A percentile compares a stretch with the other conserved stretches of the same genome.
These are phyloP conservation scores for Drosophila dunni DNA, from an alignment of 1,140 invertebrate species.

Conservation along the genomic window DNA sequence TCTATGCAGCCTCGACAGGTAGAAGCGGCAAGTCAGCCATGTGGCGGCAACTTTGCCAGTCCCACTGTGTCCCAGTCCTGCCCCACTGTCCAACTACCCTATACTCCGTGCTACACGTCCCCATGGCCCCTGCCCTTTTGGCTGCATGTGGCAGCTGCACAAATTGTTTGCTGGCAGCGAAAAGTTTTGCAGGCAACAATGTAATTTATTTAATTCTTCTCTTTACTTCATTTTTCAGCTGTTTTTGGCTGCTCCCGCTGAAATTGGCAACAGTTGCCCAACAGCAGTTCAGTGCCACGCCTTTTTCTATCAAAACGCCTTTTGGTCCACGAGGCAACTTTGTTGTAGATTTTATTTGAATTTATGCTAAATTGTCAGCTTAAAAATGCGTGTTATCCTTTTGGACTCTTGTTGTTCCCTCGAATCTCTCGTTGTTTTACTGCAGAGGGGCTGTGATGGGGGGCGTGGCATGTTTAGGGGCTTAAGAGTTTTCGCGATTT, in stretches of 20 bases:
- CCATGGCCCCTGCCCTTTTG: neutral
- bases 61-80: too few species aligned
- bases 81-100: too few species aligned
- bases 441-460: neutral
- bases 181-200: conserved; percentile 71
- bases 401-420: conserved; percentile 38
- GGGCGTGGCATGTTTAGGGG: conserved; percentile 16
- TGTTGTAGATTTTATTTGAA: conserved; percentile 76
- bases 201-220: conserved; percentile 79
- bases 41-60: conserved; percentile 11
- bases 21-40: conserved; percentile 49
- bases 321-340: conserved; percentile 3
- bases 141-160: conserved; percentile 65
- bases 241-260: conserved; percentile 47
- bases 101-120: too few species aligned
- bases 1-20: conserved; percentile 44
- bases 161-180: conserved; percentile 76
- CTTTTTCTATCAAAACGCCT: conserved; percentile 8
- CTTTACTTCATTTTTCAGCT: conserved; percentile 11
- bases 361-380: conserved; percentile 80
- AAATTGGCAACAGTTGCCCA: conserved; percentile 70
- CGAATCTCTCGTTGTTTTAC: conserved; percentile 14
- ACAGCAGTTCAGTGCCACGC: conserved; percentile 28
- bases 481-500: conserved; percentile 31
- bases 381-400: conserved; percentile 74